phyloP scores from a whole-genome alignment of 2,888 invertebrate species.

The Dorcus parallelipipedus region DNA sequence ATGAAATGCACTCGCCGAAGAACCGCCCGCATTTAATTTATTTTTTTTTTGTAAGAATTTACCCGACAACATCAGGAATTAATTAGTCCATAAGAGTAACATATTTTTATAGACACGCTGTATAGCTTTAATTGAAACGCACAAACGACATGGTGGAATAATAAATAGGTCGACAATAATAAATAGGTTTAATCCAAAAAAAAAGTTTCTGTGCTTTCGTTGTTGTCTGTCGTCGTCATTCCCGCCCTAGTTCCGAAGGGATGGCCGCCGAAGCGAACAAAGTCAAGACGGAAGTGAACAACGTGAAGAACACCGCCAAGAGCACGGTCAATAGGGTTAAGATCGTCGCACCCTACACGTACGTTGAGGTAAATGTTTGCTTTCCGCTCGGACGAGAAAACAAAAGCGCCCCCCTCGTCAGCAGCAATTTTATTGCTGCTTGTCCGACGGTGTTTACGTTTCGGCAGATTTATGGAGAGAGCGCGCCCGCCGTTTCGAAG shows the following conservation, averaged over 20 bases:
- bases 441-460: too few relatives aligned
- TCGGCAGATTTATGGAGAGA: too few relatives aligned
- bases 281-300: slow-evolving; percentile 24
- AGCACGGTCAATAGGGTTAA: slow-evolving; percentile 40
- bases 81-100: background rate
- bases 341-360: slow-evolving; percentile 41
- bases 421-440: too few relatives aligned
- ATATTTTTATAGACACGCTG: background rate
- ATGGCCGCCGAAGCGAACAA: slow-evolving; percentile 29
- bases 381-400: too few relatives aligned
- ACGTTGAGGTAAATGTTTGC: slow-evolving; percentile 40
- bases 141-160: too few relatives aligned
- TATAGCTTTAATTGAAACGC: too few relatives aligned
- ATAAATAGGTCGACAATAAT: too few relatives aligned
- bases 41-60: background rate
- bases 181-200: too few relatives aligned
- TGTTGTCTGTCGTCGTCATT: too few relatives aligned
- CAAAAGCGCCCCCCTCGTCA: too few relatives aligned
- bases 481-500: too few relatives aligned
- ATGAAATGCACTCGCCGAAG: background rate
- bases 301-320: slow-evolving; percentile 22
- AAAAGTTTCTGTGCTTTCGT: too few relatives aligned
- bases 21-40: background rate
- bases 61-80: background rate
- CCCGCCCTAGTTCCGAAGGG: background rate